phyloP scores from a whole-genome alignment of 2,888 invertebrate genomes.

The Mesorhabditis sp. region DNA sequence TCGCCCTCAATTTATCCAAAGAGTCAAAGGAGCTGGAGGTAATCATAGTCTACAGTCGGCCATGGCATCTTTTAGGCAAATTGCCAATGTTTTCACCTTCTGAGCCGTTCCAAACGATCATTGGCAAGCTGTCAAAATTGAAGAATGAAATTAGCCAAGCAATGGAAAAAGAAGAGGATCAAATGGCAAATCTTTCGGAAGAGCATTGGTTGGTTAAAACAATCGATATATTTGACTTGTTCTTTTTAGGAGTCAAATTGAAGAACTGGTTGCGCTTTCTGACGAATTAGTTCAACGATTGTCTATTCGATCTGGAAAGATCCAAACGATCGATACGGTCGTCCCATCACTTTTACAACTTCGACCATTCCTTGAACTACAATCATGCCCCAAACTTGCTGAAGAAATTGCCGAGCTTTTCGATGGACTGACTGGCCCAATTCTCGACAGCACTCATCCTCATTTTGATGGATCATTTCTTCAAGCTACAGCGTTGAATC shows the following conservation, averaged over 20 bases:
- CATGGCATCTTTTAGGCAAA: not conserved
- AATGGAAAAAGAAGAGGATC: conserved; percentile 3
- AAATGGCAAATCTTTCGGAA: not conserved
- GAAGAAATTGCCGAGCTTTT: not conserved
- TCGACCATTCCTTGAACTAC: conserved; percentile 26
- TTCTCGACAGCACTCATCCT: not conserved
- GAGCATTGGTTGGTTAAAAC: not conserved
- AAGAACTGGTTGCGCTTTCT: not conserved
- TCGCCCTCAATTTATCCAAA: not conserved
- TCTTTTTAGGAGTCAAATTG: not conserved
- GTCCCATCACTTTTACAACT: conserved; percentile 48
- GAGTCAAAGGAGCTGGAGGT: not conserved
- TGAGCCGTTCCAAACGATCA: not conserved
- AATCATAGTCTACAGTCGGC: not conserved
- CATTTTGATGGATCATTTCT: conserved; percentile 22
- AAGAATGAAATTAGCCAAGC: not conserved
- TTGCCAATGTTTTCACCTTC: not conserved
- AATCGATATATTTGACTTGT: not conserved
- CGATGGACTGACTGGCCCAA: not conserved
- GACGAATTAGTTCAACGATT: not conserved
- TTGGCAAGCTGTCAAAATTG: not conserved
- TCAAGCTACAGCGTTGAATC: conserved; percentile 48
- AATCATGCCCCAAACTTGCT: not conserved
- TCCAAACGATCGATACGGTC: conserved; percentile 46
- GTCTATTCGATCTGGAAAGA: conserved; percentile 15